Evolutionary conservation across 2,888 invertebrate genomes (phyloP).

Genomic region (Thelaira solivaga): DNA sequence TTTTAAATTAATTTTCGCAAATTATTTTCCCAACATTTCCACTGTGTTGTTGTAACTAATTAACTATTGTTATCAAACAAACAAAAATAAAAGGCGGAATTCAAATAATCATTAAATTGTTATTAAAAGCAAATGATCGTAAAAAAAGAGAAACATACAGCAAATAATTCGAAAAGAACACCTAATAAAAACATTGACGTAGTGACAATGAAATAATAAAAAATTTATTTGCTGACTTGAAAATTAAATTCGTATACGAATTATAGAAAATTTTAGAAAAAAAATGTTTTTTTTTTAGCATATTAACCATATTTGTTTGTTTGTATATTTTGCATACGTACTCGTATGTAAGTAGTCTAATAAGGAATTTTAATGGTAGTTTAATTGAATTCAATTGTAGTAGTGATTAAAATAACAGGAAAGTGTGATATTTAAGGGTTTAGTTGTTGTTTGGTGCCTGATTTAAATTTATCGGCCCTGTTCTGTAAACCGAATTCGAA

Average conservation of each 20-base stretch:
- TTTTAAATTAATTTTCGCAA: background rate
- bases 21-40: background rate
- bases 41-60: background rate
- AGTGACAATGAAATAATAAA: constrained; percentile 55
- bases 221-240: constrained; percentile 27
- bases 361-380: background rate
- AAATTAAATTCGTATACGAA: constrained; percentile 26
- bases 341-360: background rate
- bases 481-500: too few species aligned
- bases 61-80: background rate
- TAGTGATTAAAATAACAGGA: too few species aligned
- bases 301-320: constrained; percentile 48
- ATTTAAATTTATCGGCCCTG: too few species aligned
- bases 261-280: constrained; percentile 8
- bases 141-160: background rate
- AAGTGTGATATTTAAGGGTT: too few species aligned
- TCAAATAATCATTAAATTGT: constrained; percentile 33
- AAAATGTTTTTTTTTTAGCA: constrained; percentile 30
- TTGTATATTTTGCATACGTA: constrained; percentile 19
- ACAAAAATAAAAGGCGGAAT: constrained; percentile 1
- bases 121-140: constrained; percentile 39
- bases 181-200: constrained; percentile 51
- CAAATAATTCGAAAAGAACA: constrained; percentile 16
- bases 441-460: too few species aligned
- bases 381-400: background rate